These are phyloP conservation scores for Paramormyrops hopkinsi DNA, from an alignment of 2,797 vertebrate species.

Conservation along the genomic window DNA sequence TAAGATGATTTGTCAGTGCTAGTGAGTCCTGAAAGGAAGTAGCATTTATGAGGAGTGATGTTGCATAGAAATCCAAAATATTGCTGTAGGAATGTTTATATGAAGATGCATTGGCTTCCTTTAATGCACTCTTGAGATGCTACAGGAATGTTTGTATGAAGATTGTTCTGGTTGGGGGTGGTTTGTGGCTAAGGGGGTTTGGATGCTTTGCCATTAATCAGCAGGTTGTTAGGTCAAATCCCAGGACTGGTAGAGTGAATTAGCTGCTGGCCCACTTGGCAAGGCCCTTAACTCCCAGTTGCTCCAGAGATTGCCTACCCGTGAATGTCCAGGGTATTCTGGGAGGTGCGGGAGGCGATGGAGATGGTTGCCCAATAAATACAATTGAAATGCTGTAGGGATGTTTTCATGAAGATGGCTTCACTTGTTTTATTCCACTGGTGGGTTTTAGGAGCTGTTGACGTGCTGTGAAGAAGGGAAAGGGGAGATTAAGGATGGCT, in stretches of 20 bases:
- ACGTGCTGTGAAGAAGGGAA: constrained; percentile 98
- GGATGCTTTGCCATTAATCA: background rate
- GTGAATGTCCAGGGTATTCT: too few relatives aligned
- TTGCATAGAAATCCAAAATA: background rate
- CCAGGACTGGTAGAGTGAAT: background rate
- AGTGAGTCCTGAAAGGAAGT: background rate
- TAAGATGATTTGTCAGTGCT: background rate
- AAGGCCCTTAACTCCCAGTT: background rate
- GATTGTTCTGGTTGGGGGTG: background rate
- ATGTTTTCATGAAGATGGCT: background rate
- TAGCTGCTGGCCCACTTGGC: background rate
- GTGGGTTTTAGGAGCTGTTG: constrained; percentile 74
- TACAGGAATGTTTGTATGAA: background rate
- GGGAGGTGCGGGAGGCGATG: too few relatives aligned
- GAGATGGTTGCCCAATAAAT: too few relatives aligned
- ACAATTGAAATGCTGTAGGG: background rate
- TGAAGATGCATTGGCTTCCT: background rate
- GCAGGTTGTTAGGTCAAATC: background rate
- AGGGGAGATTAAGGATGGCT: constrained; percentile 95
- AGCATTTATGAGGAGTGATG: background rate
- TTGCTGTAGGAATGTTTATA: background rate
- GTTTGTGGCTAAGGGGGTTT: background rate
- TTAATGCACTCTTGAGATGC: background rate
- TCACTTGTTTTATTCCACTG: background rate
- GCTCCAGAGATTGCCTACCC: background rate